phyloP scores from a whole-genome alignment of 2,113 vertebrate genomes.

The Hippocampus guttulatus region DNA sequence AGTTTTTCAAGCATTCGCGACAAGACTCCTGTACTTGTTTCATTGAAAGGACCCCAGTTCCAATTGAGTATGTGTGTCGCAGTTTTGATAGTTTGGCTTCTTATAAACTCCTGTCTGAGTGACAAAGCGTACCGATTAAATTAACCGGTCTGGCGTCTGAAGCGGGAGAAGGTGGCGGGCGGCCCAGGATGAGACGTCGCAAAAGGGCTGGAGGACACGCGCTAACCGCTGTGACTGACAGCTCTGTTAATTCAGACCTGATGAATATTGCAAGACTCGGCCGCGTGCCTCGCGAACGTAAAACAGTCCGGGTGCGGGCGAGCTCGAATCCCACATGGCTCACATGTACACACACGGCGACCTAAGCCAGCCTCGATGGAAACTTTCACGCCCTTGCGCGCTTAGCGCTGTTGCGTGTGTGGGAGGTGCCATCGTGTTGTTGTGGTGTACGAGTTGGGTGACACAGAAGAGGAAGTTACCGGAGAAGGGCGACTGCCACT shows the following conservation, averaged over 20 bases:
- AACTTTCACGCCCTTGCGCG: slow-evolving; percentile 23
- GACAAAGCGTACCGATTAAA: not conserved
- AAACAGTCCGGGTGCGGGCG: slow-evolving; percentile 40
- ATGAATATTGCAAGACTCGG: slow-evolving; percentile 63
- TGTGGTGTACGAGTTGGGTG: not conserved
- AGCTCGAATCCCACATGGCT: slow-evolving; percentile 38
- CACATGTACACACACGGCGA: slow-evolving; percentile 24
- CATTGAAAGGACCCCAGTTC: not conserved
- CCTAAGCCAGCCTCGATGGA: slow-evolving; percentile 24
- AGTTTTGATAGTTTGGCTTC: not conserved
- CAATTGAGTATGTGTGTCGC: not conserved
- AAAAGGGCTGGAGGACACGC: slow-evolving; percentile 16
- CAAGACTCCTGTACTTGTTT: not conserved
- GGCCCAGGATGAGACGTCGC: slow-evolving; percentile 10
- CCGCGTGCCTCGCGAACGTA: slow-evolving; percentile 48
- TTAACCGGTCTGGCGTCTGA: not conserved
- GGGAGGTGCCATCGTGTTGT: not conserved
- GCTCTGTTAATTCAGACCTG: slow-evolving; percentile 56
- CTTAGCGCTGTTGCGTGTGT: not conserved
- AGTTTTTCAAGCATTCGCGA: not conserved
- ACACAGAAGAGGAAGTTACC: not conserved
- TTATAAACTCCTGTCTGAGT: not conserved
- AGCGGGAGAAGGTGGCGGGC: slow-evolving; percentile 12
- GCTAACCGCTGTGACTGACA: slow-evolving; percentile 51
- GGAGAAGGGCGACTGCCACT: slow-evolving; percentile 37